Evolutionary conservation across 1,140 invertebrate genomes (phyloP), one percentile per base, ranked within the genome.

Genomic region (Eciton burchellii): DNA sequence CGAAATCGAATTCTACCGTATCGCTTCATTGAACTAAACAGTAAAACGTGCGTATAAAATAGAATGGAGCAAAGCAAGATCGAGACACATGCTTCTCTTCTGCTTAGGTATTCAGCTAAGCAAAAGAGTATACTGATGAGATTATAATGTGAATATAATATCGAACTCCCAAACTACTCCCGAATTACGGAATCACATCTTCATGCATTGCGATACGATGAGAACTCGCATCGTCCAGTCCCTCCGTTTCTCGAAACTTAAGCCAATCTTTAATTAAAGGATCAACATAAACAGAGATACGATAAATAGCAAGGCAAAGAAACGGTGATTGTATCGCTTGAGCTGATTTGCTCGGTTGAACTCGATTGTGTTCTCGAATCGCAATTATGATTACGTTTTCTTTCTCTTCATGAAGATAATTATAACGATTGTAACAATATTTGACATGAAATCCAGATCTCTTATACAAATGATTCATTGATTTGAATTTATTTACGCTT

Each of bases 61-160:
- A 76, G 29, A 45, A 12, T 43, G 47, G 21, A 49, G 65, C 24
- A 12, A 77, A 60, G 68, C 41, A 87, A 65, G 72, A 54, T 45
- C 68, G 16, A 35, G 21, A 52, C 16, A 41, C 68, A 63, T 29
- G 54, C 63, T 56, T 54, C 57, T 70, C 84, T 84, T 89, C 89
- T 87, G 86, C 87, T 81, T 87, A 86, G 84, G 84, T 91, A 86
- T 88, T 83, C 82, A 79, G 84, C 90, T 89, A 89, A 86, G 77
- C 85, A 81, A 84, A 89, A 85, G 89, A 89, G 86, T 91, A 90
- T 83, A 81, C 88, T 92, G 90, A 92, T 93, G 91, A 88, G 91
- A 91, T 92, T 93, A 92, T 93, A 92, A 93, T 92, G 91, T 86
- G 91, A 92, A 92, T 91, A 92, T 92, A 93, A 93, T 92, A 88